Evolutionary conservation across 1,140 invertebrate species (phyloP).

Genomic region (Copidosoma floridanum): DNA sequence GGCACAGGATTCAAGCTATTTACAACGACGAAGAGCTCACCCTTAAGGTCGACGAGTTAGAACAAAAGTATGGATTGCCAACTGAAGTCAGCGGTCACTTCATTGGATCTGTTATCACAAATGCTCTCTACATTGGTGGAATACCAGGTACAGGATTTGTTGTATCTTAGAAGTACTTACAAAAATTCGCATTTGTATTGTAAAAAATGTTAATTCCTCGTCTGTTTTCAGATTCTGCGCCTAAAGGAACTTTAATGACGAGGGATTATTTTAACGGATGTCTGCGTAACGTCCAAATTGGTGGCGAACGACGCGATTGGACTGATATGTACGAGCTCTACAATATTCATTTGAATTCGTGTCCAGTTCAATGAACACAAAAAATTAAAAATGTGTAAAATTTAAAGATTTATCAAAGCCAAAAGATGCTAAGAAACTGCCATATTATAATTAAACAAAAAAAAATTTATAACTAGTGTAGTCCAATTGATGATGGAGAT

Average conservation of each 20-base stretch:
- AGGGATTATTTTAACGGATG: constrained; percentile 88
- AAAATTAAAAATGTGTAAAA: constrained; percentile 10
- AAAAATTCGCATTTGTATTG: no score
- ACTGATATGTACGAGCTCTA: constrained; percentile 77
- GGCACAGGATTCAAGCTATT: constrained; percentile 79
- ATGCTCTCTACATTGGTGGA: constrained; percentile 80
- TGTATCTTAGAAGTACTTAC: no score
- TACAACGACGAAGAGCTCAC: constrained; percentile 70
- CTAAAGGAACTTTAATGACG: constrained; percentile 64
- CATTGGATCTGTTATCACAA: constrained; percentile 42
- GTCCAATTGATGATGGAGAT: no score
- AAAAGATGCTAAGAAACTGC: constrained; percentile 52
- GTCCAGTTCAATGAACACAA: constrained; percentile 61
- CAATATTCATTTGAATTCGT: constrained; percentile 83
- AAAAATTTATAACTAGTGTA: no score
- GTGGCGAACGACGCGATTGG: constrained; percentile 72
- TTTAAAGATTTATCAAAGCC: constrained; percentile 45
- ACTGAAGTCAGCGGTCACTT: constrained; percentile 51
- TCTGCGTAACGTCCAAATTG: constrained; percentile 79
- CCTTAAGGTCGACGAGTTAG: constrained; percentile 70
- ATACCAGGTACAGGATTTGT: constrained; percentile 67
- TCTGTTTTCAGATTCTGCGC: constrained; percentile 63
- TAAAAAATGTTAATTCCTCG: no score
- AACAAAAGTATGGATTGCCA: constrained; percentile 56
- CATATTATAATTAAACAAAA: no score